Percentiles rank a stretch among this genome's conserved stretches.
These are phyloP conservation scores for Eonycteris spelaea DNA, from an alignment of 2,113 vertebrate species.

Conservation along the genomic window DNA sequence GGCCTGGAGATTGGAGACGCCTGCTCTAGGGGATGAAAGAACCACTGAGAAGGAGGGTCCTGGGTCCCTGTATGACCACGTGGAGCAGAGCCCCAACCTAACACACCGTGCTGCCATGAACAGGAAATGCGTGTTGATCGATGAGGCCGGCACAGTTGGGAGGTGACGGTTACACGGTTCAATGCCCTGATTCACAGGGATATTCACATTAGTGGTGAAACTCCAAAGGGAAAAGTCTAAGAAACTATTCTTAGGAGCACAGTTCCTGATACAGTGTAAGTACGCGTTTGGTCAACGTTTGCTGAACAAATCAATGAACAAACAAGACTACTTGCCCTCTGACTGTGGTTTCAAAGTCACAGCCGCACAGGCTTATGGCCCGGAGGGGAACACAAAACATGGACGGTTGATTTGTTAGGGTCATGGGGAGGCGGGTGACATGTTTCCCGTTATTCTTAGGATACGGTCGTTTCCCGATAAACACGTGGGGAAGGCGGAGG, in stretches of 20 bases:
- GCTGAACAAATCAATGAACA: not conserved
- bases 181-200: not conserved
- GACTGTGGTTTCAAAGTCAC: not conserved
- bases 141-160: not conserved
- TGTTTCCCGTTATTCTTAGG: not conserved
- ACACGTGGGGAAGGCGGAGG: not conserved
- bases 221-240: not conserved
- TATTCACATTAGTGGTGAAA: not conserved
- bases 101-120: rapidly evolving
- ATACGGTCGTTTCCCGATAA: not conserved
- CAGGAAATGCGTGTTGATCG: rapidly evolving
- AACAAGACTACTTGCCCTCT: too few species aligned
- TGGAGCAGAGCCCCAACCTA: not conserved
- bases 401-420: too few species aligned
- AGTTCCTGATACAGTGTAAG: not conserved
- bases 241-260: not conserved
- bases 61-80: rapidly evolving
- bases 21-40: not conserved
- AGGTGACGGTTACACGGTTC: not conserved
- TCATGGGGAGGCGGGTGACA: rapidly evolving
- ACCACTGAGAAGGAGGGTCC: not conserved
- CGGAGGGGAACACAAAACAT: not conserved
- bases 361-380: not conserved
- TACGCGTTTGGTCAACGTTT: not conserved
- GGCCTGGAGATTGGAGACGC: too few species aligned